Evolutionary conservation across 2,797 vertebrate species (phyloP).

Genomic region (Tolypeutes matacus): DNA sequence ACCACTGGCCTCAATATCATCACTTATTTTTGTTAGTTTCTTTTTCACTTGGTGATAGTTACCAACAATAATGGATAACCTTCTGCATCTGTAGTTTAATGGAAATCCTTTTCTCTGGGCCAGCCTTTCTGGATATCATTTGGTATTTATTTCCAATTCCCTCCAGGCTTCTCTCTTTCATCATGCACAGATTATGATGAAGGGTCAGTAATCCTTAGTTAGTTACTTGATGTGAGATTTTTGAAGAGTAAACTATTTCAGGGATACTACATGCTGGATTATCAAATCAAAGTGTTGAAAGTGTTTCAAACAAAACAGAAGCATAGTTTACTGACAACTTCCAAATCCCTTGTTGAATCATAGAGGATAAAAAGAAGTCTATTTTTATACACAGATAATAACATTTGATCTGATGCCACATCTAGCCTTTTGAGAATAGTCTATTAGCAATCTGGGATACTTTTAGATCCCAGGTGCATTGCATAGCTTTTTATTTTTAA

Average conservation of each 20-base stretch:
- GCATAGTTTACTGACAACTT: constrained; percentile 42
- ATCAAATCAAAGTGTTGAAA: constrained; percentile 64
- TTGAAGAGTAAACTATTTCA: constrained; percentile 68
- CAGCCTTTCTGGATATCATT: constrained; percentile 5
- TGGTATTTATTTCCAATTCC: constrained; percentile 61
- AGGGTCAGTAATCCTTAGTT: constrained; percentile 20
- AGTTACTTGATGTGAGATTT: constrained; percentile 46
- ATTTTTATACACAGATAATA: constrained; percentile 54
- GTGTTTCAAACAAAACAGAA: constrained; percentile 59
- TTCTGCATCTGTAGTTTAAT: constrained; percentile 57
- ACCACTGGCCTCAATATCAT: not conserved
- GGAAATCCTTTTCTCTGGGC: not conserved
- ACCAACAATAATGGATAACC: not conserved
- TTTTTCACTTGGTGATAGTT: not conserved
- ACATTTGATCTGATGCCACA: constrained; percentile 42
- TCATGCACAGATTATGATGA: constrained; percentile 43
- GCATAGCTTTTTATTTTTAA: not conserved
- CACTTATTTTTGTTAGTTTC: constrained; percentile 33
- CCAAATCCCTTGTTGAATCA: not conserved
- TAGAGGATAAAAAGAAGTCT: constrained; percentile 40
- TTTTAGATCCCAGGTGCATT: constrained; percentile 46
- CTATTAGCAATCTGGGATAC: constrained; percentile 7
- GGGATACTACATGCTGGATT: not conserved
- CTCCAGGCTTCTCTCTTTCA: not conserved
- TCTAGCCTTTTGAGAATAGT: constrained; percentile 50